Evolutionary conservation across 2,113 vertebrate species (phyloP), one percentile per base, ranked within the genome.

Genomic region (Pardalotus punctatus): DNA sequence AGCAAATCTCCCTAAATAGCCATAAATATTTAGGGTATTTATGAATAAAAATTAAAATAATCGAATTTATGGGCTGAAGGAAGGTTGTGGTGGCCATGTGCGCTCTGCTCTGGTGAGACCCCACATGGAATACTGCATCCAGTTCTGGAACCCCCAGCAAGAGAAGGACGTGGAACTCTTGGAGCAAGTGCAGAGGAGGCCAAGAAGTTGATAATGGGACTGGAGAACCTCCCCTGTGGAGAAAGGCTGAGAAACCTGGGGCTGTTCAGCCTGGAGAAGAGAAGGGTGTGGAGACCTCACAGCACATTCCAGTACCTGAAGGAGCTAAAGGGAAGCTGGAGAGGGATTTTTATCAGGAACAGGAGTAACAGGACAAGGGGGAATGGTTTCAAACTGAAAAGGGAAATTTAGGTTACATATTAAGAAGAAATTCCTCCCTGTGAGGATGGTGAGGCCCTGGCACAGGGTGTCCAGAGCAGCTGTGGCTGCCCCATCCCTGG

Each of bases 391-490:
- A 74, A 3, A 38, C 2, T 29, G 20, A 28, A 60, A 65, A n/a
- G 24, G 38, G 11, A 67, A n/a, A 24, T n/a, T 25, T 12, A 40
- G 6, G 17, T 27, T 40, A 9, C 13, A 19, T 40, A 61, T 19
- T 1, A 3, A 21, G 24, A 60, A 47, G 14, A n/a, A 67, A 67
- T 61, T 35, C 0, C 22, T 3, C 8, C 5, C n/a, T 82, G 24
- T 74, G 53, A 53, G 11, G 7, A 3, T 45, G 29, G 0, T 1
- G 24, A 76, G 11, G 24, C 13, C 24, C 61, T 60, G 61, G n/a
- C 38, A 67, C 13, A 53, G n/a, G 53, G 2, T 53, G 0, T 1
- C 69, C n/a, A 60, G 47, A 27, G 27, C 0, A 65, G 20, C 4
- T 61, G 38, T 74, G 47, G 70, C 11, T 35, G 47, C 11, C 7